Conservation (phyloP, 2,797 vertebrate genomes). For the Tapera naevia region DNA sequence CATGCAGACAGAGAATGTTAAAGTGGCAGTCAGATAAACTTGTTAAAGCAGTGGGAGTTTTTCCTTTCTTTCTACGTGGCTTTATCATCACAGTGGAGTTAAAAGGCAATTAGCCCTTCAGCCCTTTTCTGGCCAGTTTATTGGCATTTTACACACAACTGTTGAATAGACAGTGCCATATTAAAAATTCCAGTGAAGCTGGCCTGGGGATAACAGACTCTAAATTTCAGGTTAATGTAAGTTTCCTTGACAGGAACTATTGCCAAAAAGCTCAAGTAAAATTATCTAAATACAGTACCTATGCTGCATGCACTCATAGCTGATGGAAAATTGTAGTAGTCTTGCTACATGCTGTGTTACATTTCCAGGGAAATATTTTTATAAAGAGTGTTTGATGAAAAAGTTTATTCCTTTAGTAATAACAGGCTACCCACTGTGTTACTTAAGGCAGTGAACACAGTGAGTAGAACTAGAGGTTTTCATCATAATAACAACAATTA, state of each 20-base stretch:
- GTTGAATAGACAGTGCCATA: slow-evolving; percentile 76
- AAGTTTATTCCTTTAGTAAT: slow-evolving; percentile 72
- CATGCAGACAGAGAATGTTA: slow-evolving; percentile 79
- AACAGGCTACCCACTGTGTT: slow-evolving; percentile 67
- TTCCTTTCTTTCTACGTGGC: slow-evolving; percentile 75
- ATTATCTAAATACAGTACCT: slow-evolving; percentile 70
- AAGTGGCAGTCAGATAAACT: slow-evolving; percentile 81
- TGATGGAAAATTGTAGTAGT: slow-evolving; percentile 73
- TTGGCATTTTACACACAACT: slow-evolving; percentile 79
- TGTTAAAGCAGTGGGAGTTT: slow-evolving; percentile 82
- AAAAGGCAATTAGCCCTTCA: slow-evolving; percentile 82
- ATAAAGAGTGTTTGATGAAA: slow-evolving; percentile 73
- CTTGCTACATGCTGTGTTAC: slow-evolving; percentile 72
- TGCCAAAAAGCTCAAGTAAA: slow-evolving; percentile 68
- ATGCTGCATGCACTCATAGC: slow-evolving; percentile 58
- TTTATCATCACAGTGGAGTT: slow-evolving; percentile 80
- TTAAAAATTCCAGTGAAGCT: slow-evolving; percentile 78
- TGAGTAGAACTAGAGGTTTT: slow-evolving; percentile 7
- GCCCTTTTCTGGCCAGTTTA: slow-evolving; percentile 79
- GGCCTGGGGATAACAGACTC: slow-evolving; percentile 71
- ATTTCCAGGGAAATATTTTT: slow-evolving; percentile 76
- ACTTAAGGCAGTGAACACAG: slow-evolving; percentile 42
- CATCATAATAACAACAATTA: slow-evolving; percentile 38
- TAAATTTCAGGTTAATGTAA: slow-evolving; percentile 64
- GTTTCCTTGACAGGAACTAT: slow-evolving; percentile 56